A percentile compares a stretch with the other conserved stretches of the same genome.
Evolutionary conservation across 2,113 vertebrate species (phyloP).

Genomic region (Ctenomys sociabilis): DNA sequence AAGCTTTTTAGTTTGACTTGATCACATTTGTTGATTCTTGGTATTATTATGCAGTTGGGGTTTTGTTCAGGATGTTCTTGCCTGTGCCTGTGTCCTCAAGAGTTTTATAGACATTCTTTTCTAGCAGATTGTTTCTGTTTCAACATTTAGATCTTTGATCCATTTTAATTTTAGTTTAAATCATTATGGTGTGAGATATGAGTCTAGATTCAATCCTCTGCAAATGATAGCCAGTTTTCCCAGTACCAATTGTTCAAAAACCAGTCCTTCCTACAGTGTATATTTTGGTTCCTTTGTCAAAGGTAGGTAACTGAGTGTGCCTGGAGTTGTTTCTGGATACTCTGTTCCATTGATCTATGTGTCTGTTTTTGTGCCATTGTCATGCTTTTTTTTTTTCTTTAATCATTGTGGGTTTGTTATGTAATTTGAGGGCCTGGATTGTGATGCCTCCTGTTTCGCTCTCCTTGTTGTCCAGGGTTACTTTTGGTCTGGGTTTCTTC

Average conservation of each 20-base stretch:
- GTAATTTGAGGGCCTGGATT: not conserved
- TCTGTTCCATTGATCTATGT: not conserved
- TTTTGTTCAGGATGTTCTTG: not conserved
- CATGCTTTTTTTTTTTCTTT: not conserved
- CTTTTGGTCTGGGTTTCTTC: not conserved
- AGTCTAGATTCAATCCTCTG: not conserved
- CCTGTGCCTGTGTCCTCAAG: not conserved
- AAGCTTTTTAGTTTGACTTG: not conserved
- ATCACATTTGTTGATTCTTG: not conserved
- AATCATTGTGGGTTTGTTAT: not conserved
- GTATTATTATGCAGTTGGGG: not conserved
- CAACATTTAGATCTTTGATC: not conserved
- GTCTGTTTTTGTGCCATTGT: not conserved
- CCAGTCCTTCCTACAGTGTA: not conserved
- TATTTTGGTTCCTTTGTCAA: not conserved
- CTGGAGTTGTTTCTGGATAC: not conserved
- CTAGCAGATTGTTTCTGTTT: not conserved
- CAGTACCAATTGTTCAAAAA: not conserved
- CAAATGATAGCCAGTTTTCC: not conserved
- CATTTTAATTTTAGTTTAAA: not conserved
- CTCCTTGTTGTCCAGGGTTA: not conserved
- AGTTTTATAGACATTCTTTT: not conserved
- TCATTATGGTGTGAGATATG: not conserved
- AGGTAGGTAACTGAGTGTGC: not conserved
- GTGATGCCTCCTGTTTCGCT: not conserved